A percentile compares a stretch with the other conserved stretches of the same genome.
These are phyloP conservation scores for Stenoptilia bipunctidactyla DNA, from an alignment of 2,888 invertebrate genomes.

Conservation along the genomic window DNA sequence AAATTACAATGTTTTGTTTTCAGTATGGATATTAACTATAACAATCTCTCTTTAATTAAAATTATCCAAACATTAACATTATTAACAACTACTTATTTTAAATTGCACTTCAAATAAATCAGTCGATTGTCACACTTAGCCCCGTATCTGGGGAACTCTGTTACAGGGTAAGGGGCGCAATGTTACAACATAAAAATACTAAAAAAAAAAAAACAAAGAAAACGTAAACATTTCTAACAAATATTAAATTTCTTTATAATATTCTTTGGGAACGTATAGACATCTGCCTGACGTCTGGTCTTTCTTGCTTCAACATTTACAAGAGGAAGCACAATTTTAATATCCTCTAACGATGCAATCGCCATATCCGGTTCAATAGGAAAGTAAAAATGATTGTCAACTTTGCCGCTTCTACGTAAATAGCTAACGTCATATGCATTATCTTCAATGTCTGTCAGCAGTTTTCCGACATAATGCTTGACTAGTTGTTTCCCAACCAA, in stretches of 20 bases:
- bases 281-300: background rate
- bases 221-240: background rate
- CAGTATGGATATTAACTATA: constrained; percentile 3
- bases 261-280: too few species aligned
- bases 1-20: constrained; percentile 4
- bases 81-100: constrained; percentile 6
- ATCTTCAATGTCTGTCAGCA: too few species aligned
- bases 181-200: constrained; percentile 3
- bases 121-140: constrained; percentile 9
- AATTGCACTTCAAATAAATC: constrained; percentile 9
- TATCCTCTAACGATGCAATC: too few species aligned
- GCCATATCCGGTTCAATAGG: too few species aligned
- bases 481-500: too few species aligned
- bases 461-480: too few species aligned
- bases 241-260: too few species aligned
- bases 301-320: constrained; percentile 1
- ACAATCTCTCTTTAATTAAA: constrained; percentile 5
- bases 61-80: background rate
- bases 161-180: constrained; percentile 8
- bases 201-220: background rate
- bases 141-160: constrained; percentile 11
- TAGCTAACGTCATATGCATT: too few species aligned
- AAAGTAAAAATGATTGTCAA: too few species aligned
- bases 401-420: too few species aligned
- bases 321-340: constrained; percentile 3